Conservation (phyloP, 2,113 vertebrate genomes). For the Leuciscus idus region DNA sequence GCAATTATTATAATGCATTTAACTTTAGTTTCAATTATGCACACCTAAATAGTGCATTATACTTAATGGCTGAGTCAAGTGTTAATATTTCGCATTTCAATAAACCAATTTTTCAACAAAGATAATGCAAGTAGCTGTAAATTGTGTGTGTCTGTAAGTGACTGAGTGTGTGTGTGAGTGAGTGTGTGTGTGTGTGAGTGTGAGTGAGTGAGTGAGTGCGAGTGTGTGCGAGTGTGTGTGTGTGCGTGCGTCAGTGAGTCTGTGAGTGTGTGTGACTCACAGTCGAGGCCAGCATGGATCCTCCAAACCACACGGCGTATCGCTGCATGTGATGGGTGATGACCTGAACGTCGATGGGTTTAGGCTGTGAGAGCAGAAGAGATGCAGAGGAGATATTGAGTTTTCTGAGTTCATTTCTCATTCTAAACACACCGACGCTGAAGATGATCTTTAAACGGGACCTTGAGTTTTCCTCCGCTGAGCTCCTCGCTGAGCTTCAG, state of each 20-base stretch:
- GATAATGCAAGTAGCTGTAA: too few species aligned
- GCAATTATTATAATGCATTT: too few species aligned
- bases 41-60: too few species aligned
- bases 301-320: constrained; percentile 98
- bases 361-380: constrained; percentile 78
- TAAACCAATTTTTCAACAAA: too few species aligned
- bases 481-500: constrained; percentile 98
- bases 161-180: constrained; percentile 49
- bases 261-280: constrained; percentile 75
- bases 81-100: too few species aligned
- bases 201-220: too few species aligned
- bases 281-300: constrained; percentile 98
- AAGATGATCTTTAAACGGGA: constrained; percentile 47
- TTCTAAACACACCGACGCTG: background rate
- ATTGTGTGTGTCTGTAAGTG: background rate
- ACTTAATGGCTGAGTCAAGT: too few species aligned
- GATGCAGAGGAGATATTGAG: background rate
- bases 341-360: constrained; percentile 97
- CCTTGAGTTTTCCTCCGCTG: constrained; percentile 97
- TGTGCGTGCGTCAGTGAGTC: too few species aligned
- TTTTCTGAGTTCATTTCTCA: background rate
- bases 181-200: too few species aligned
- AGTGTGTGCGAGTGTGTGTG: background rate
- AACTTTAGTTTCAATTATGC: too few species aligned
- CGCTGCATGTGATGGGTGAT: constrained; percentile 98